Conservation (phyloP, 1,140 invertebrate species). For the Sweltsa coloradensis region DNA sequence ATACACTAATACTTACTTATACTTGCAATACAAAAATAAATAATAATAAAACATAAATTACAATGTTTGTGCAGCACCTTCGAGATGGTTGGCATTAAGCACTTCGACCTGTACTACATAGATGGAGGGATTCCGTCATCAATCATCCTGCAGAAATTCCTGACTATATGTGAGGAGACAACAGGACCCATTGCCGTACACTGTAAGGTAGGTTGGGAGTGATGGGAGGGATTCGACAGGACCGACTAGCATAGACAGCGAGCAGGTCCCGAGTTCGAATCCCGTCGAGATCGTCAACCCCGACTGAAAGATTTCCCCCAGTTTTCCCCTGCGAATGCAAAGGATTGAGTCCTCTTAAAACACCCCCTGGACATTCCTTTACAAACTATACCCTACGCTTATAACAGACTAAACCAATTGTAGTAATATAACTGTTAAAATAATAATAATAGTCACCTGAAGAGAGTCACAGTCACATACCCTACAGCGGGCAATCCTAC, state of each 20-base stretch:
- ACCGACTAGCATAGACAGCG: no score
- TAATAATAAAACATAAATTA: no score
- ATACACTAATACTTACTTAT: no score
- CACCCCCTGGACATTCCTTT: no score
- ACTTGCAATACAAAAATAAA: no score
- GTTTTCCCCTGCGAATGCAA: no score
- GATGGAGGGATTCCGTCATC: conserved; percentile 63
- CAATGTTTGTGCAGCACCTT: no score
- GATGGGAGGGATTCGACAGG: no score
- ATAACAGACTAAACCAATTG: not conserved
- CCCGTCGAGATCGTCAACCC: no score
- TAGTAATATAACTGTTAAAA: not conserved
- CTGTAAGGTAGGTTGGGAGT: conserved; percentile 81
- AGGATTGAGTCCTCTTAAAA: no score
- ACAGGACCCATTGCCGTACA: conserved; percentile 68
- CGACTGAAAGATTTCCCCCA: no score
- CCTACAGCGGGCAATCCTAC: not conserved
- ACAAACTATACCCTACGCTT: not conserved
- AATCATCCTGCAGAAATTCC: conserved; percentile 56
- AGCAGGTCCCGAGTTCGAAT: no score
- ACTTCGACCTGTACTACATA: conserved; percentile 69
- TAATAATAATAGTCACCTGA: not conserved
- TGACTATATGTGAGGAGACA: conserved; percentile 55
- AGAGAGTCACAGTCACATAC: not conserved
- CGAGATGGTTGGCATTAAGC: conserved; percentile 60